These are phyloP conservation scores for Carassius auratus DNA, from an alignment of 2,113 vertebrate species.

Conservation along the genomic window DNA sequence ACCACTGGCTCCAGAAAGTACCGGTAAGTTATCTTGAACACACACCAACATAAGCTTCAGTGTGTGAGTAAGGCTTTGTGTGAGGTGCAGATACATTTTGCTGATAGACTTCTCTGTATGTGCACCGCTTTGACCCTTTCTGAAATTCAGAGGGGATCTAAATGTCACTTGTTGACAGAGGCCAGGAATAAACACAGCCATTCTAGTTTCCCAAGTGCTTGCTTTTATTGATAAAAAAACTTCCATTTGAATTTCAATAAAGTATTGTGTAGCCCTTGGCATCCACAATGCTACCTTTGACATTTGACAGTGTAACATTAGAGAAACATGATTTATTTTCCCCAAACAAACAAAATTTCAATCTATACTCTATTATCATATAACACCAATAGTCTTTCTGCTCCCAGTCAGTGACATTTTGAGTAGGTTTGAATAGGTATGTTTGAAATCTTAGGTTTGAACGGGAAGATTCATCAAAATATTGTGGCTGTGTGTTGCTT, in stretches of 20 bases:
- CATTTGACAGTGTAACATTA: constrained; percentile 49
- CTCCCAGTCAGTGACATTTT: constrained; percentile 27
- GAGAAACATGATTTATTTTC: constrained; percentile 25
- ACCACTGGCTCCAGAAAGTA: constrained; percentile 66
- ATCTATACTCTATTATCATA: constrained; percentile 24
- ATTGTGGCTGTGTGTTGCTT: not conserved
- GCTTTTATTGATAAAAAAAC: constrained; percentile 41
- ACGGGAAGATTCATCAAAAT: not conserved
- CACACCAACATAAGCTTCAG: not conserved
- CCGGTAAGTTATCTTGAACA: constrained; percentile 60
- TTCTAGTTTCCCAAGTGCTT: constrained; percentile 8
- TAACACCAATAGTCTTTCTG: constrained; percentile 18
- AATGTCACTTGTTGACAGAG: constrained; percentile 55
- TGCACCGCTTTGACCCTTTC: not conserved
- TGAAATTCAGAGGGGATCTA: constrained; percentile 46
- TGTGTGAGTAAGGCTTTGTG: constrained; percentile 22
- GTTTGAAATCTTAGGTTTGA: not conserved
- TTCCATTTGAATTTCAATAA: constrained; percentile 56
- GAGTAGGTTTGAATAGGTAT: not conserved
- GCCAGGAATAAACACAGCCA: constrained; percentile 38
- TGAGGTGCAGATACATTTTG: not conserved
- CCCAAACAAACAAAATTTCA: constrained; percentile 13
- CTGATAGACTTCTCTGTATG: constrained; percentile 23
- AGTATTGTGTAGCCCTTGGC: constrained; percentile 38
- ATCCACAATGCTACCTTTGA: constrained; percentile 33